phyloP scores from a whole-genome alignment of 2,797 vertebrate genomes.

The Varecia variegata region DNA sequence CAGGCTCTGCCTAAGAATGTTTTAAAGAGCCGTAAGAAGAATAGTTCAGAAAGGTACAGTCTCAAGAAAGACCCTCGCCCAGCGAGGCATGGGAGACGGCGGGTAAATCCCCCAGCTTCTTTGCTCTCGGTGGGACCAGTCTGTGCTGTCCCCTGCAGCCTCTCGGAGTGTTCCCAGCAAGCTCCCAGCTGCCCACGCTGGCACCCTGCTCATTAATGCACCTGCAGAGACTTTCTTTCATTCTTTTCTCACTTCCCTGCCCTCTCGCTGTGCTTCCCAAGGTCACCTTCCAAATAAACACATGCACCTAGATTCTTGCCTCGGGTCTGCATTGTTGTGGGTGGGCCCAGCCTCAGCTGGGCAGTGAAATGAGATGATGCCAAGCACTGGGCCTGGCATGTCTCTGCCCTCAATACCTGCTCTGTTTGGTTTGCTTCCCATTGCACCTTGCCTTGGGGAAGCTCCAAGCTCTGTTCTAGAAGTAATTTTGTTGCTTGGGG shows the following conservation, averaged over 20 bases:
- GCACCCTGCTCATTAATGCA: not conserved
- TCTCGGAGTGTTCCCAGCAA: not conserved
- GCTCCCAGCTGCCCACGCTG: too few relatives aligned
- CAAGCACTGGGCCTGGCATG: slow-evolving; percentile 45
- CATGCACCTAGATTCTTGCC: rapidly evolving
- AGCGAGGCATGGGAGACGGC: rapidly evolving
- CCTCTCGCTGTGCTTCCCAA: not conserved
- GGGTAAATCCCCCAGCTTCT: not conserved
- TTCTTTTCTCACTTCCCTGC: rapidly evolving
- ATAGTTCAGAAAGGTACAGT: not conserved
- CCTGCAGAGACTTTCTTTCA: too few relatives aligned
- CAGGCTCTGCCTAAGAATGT: not conserved
- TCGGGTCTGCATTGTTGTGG: not conserved
- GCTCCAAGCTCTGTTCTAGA: slow-evolving; percentile 60
- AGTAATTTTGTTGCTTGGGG: slow-evolving; percentile 50
- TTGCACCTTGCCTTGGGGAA: slow-evolving; percentile 38
- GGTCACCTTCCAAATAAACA: not conserved
- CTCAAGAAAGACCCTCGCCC: not conserved
- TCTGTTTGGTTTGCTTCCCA: not conserved
- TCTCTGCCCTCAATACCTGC: not conserved
- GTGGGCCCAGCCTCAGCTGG: not conserved
- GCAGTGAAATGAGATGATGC: not conserved
- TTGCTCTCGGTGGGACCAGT: too few relatives aligned
- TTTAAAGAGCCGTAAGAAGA: not conserved
- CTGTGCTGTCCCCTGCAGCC: too few relatives aligned